A percentile compares a stretch with the other conserved stretches of the same genome.
Conservation (phyloP, 2,797 vertebrate genomes). For the Pampus argenteus region DNA sequence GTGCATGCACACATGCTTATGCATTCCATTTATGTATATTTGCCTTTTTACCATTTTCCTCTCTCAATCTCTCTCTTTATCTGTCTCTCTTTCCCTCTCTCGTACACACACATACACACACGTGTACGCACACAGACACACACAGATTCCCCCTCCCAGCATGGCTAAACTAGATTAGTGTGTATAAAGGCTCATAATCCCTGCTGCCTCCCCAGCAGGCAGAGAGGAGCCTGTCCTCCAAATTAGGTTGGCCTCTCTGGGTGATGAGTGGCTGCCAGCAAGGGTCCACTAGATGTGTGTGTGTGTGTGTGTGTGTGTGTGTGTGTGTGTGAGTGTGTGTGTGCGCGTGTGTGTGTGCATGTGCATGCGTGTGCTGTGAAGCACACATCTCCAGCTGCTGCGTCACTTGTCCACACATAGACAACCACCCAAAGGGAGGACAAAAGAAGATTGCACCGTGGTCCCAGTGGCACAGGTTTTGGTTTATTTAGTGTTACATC, state of each 20-base stretch:
- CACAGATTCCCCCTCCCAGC: slow-evolving; percentile 66
- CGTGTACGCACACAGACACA: slow-evolving; percentile 33
- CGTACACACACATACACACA: slow-evolving; percentile 13
- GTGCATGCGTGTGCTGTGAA: slow-evolving; percentile 42
- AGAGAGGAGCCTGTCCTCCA: slow-evolving; percentile 80
- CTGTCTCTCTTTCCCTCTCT: slow-evolving; percentile 1
- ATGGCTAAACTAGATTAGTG: slow-evolving; percentile 85
- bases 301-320: slow-evolving; percentile 14
- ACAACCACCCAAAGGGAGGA: slow-evolving; percentile 31
- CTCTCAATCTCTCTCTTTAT: slow-evolving; percentile 12
- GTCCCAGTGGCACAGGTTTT: slow-evolving; percentile 15
- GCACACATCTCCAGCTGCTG: slow-evolving; percentile 45
- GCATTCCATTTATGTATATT: slow-evolving; percentile 48
- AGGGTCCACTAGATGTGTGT: slow-evolving; percentile 59
- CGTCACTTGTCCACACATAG: slow-evolving; percentile 43
- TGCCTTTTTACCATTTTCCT: slow-evolving; percentile 27
- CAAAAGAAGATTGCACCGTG: slow-evolving; percentile 18
- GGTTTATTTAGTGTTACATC: not conserved
- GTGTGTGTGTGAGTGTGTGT: slow-evolving; percentile 12
- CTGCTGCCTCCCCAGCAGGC: slow-evolving; percentile 81
- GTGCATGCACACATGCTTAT: slow-evolving; percentile 31
- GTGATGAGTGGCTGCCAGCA: slow-evolving; percentile 79
- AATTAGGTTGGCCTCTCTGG: slow-evolving; percentile 81
- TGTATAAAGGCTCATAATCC: slow-evolving; percentile 86
- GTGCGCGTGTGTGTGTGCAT: slow-evolving; percentile 35